A percentile compares a stretch with the other conserved stretches of the same genome.
Conservation (phyloP, 2,797 vertebrate genomes). For the Tympanoctomys barrerae region DNA sequence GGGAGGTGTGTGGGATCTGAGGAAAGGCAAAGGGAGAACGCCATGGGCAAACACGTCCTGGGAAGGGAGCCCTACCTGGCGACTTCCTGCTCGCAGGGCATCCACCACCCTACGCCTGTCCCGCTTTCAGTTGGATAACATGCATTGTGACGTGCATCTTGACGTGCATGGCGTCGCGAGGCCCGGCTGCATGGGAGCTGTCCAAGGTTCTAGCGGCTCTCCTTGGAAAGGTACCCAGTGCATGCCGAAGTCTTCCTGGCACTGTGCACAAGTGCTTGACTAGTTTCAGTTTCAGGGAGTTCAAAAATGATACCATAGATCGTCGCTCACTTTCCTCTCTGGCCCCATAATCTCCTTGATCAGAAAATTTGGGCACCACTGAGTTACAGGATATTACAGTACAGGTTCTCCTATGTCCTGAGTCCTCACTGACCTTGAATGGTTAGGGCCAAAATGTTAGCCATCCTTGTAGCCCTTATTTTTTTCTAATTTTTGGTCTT, state of each 20-base stretch:
- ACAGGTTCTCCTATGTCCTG: too few relatives aligned
- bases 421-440: too few relatives aligned
- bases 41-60: rapidly evolving
- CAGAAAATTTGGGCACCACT: too few relatives aligned
- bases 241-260: rapidly evolving
- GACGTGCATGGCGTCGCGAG: neutral
- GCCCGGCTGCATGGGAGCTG: neutral
- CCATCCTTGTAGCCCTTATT: too few relatives aligned
- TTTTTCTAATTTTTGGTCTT: too few relatives aligned
- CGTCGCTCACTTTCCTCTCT: too few relatives aligned
- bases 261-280: too few relatives aligned
- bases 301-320: neutral
- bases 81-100: too few relatives aligned
- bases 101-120: neutral
- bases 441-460: too few relatives aligned
- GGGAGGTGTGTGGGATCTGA: neutral
- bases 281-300: neutral
- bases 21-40: neutral
- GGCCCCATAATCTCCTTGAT: too few relatives aligned
- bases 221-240: rapidly evolving
- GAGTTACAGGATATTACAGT: too few relatives aligned
- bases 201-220: too few relatives aligned
- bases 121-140: neutral
- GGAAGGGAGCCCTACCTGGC: neutral
- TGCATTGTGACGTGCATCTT: neutral